These are phyloP conservation scores for Cistogaster globosa DNA, from an alignment of 2,888 invertebrate species.

Conservation along the genomic window DNA sequence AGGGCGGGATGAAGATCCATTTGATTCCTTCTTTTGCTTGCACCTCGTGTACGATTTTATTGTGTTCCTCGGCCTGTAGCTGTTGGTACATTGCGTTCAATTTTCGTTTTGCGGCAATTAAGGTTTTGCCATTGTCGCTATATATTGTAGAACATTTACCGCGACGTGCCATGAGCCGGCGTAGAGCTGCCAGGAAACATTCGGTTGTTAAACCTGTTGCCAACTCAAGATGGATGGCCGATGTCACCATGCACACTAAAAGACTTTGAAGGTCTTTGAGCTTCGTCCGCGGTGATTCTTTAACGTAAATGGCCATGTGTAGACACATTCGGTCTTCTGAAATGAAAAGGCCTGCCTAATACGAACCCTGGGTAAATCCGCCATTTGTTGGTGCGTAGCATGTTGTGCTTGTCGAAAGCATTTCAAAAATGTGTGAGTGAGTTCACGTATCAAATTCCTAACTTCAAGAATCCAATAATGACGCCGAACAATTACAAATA, in stretches of 20 bases:
- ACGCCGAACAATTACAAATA: constrained; percentile 66
- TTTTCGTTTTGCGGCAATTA: constrained; percentile 53
- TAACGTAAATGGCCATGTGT: constrained; percentile 36
- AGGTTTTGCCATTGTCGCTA: constrained; percentile 65
- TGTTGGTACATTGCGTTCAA: constrained; percentile 61
- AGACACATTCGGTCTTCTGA: constrained; percentile 50
- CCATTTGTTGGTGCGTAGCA: constrained; percentile 48
- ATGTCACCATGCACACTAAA: constrained; percentile 47
- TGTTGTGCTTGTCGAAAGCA: constrained; percentile 51
- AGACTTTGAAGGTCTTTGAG: background rate
- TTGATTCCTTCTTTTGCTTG: too few species aligned
- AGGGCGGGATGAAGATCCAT: too few species aligned
- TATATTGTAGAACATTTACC: constrained; percentile 56
- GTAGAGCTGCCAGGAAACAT: constrained; percentile 56
- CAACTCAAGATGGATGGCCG: constrained; percentile 44
- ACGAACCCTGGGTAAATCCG: constrained; percentile 43
- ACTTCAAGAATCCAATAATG: constrained; percentile 66
- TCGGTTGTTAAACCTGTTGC: constrained; percentile 30
- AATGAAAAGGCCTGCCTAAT: constrained; percentile 64
- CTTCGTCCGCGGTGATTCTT: constrained; percentile 18
- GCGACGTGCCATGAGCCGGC: constrained; percentile 55
- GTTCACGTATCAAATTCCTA: constrained; percentile 56
- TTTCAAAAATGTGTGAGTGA: constrained; percentile 45
- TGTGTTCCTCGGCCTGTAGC: constrained; percentile 11
- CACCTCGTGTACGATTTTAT: constrained; percentile 20